phyloP scores from a whole-genome alignment of 2,888 invertebrate genomes.

The Drosophila atroscutellata region DNA sequence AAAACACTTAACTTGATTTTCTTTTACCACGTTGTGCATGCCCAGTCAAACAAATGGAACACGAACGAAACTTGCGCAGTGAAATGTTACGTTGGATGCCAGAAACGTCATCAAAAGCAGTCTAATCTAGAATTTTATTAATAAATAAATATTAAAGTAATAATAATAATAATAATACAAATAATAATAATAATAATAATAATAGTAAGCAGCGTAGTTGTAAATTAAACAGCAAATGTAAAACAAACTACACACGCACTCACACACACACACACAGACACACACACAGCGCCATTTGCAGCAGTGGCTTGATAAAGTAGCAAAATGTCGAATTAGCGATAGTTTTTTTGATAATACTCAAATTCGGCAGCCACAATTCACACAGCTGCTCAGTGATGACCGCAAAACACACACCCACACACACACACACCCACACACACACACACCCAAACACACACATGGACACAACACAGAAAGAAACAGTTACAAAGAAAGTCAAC shows the following conservation, averaged over 20 bases:
- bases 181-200: conserved; percentile 55
- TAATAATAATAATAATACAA: conserved; percentile 43
- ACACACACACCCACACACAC: conserved; percentile 28
- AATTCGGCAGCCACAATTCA: conserved; percentile 46
- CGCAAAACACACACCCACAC: conserved; percentile 30
- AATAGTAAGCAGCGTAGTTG: conserved; percentile 76
- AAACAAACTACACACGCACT: conserved; percentile 51
- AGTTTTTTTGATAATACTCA: conserved; percentile 51
- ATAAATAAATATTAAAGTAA: conserved; percentile 66
- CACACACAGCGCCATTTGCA: conserved; percentile 51
- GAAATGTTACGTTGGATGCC: conserved; percentile 85
- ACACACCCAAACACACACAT: conserved; percentile 28
- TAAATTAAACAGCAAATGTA: conserved; percentile 72
- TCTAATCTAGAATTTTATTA: conserved; percentile 82
- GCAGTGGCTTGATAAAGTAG: conserved; percentile 57
- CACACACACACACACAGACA: conserved; percentile 36
- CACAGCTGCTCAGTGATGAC: conserved; percentile 53
- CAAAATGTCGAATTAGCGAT: conserved; percentile 41
- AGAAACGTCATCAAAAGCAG: conserved; percentile 85
- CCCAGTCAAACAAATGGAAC: conserved; percentile 85
- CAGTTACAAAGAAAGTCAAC: conserved; percentile 58
- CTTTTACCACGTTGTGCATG: conserved; percentile 16
- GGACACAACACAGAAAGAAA: conserved; percentile 23
- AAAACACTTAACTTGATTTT: not conserved
- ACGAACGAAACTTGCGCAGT: conserved; percentile 85